These are phyloP conservation scores for Leptopilina clavipes DNA, from an alignment of 1,140 invertebrate genomes.

Conservation along the genomic window DNA sequence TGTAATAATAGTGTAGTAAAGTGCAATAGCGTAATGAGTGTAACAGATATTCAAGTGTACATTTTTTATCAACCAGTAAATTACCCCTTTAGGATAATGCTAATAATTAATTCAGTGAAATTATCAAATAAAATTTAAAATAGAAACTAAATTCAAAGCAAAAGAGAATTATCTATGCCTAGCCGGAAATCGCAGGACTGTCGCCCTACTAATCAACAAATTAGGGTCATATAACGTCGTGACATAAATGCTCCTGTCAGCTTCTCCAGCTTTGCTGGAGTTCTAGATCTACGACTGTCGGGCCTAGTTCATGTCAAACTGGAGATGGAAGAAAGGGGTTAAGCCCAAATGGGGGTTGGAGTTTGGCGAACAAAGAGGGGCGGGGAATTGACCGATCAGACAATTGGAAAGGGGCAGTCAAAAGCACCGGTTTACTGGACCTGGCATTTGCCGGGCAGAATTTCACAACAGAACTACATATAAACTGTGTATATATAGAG, in stretches of 20 bases:
- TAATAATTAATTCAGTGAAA: too few species aligned
- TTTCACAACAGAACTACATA: slow-evolving; percentile 31
- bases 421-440: slow-evolving; percentile 46
- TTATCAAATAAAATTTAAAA: not conserved
- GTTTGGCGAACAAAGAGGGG: slow-evolving; percentile 54
- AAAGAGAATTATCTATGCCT: not conserved
- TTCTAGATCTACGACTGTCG: slow-evolving; percentile 60
- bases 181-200: slow-evolving; percentile 41
- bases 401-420: slow-evolving; percentile 52
- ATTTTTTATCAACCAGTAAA: too few species aligned
- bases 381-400: slow-evolving; percentile 59
- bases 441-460: slow-evolving; percentile 36
- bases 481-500: slow-evolving; percentile 47
- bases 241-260: slow-evolving; percentile 53
- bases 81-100: too few species aligned
- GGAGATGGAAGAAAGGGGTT: slow-evolving; percentile 39
- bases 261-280: not conserved
- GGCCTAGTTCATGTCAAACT: slow-evolving; percentile 53
- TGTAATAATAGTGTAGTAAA: too few species aligned
- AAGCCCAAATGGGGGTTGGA: slow-evolving; percentile 35
- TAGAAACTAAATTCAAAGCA: not conserved
- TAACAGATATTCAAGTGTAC: too few species aligned
- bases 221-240: slow-evolving; percentile 64
- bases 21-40: too few species aligned
- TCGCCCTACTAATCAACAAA: slow-evolving; percentile 63